Conservation (phyloP, 2,113 vertebrate genomes). For the Reinhardtius hippoglossoides region DNA sequence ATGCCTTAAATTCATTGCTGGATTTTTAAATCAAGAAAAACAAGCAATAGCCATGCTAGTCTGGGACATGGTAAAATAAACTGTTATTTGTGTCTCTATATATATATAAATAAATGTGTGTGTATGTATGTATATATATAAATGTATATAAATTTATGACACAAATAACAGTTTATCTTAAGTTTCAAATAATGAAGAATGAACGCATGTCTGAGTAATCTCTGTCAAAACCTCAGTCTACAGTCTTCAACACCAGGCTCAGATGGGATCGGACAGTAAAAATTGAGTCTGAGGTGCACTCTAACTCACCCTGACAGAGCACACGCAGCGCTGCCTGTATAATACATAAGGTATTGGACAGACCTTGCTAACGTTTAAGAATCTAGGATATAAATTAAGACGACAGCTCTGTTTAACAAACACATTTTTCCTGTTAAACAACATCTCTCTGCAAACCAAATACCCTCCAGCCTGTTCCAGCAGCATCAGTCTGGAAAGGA, state of each 20-base stretch:
- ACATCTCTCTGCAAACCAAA: background rate
- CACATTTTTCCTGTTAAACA: background rate
- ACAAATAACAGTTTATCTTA: no score
- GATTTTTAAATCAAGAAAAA: no score
- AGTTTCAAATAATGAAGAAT: no score
- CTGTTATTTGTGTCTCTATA: no score
- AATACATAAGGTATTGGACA: background rate
- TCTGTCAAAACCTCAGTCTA: background rate
- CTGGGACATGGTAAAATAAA: no score
- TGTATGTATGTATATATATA: no score
- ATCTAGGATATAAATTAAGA: background rate
- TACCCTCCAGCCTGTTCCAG: background rate
- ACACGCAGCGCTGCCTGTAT: background rate
- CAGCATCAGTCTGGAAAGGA: slow-evolving; percentile 1
- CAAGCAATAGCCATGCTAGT: no score
- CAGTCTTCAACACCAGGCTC: background rate
- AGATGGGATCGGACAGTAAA: background rate
- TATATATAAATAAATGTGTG: no score
- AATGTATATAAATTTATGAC: no score
- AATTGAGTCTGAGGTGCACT: background rate
- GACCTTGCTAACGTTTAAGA: background rate
- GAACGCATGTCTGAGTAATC: background rate
- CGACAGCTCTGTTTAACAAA: background rate
- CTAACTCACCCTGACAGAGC: background rate
- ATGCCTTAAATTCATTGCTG: background rate